Percentiles rank a stretch among this genome's conserved stretches.
These are phyloP conservation scores for Acanthurus leucopareius DNA, from an alignment of 2,797 vertebrate species.

Conservation along the genomic window DNA sequence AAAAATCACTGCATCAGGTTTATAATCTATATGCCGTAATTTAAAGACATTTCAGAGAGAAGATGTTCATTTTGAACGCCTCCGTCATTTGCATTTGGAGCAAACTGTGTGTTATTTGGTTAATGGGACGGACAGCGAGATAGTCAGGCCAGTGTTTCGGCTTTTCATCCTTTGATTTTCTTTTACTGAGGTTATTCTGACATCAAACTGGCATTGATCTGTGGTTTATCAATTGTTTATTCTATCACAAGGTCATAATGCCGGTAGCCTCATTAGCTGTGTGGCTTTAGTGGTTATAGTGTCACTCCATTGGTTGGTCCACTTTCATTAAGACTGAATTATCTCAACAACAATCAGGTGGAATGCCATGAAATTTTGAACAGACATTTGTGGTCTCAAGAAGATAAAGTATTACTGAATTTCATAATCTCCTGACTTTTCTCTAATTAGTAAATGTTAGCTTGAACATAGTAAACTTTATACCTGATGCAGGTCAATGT, in stretches of 20 bases:
- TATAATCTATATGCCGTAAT: not conserved
- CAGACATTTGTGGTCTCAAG: not conserved
- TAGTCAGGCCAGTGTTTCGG: not conserved
- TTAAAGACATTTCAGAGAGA: conserved; percentile 4
- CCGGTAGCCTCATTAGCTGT: not conserved
- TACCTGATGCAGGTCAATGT: not conserved
- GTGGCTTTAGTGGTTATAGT: not conserved
- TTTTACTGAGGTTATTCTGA: not conserved
- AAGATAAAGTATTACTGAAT: not conserved
- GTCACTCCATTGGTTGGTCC: not conserved
- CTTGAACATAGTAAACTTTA: not conserved
- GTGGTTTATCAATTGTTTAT: not conserved
- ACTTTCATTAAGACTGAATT: not conserved
- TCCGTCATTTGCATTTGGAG: not conserved
- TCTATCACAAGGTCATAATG: not conserved
- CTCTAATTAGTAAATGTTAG: not conserved
- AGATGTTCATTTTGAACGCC: not conserved
- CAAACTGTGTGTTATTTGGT: not conserved
- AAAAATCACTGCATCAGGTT: not conserved
- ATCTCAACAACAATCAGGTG: not conserved
- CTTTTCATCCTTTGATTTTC: not conserved
- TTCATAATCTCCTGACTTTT: not conserved
- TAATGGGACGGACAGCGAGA: not conserved
- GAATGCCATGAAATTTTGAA: not conserved
- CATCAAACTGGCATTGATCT: not conserved